These are phyloP conservation scores for Galeopterus variegatus DNA, from an alignment of 2,113 vertebrate genomes.

Conservation along the genomic window DNA sequence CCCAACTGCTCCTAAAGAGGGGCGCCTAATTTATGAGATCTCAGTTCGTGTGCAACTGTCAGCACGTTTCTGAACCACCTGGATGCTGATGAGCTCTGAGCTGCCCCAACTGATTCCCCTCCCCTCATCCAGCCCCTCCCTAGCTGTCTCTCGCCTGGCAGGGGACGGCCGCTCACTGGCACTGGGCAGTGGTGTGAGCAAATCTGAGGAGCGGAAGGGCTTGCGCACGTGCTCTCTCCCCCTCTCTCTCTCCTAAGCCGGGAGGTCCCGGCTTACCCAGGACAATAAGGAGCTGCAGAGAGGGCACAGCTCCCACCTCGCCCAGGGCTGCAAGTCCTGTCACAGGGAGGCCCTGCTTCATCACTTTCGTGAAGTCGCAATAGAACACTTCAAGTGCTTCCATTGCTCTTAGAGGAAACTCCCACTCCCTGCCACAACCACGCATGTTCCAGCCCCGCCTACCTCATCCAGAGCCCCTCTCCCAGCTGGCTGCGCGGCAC, in stretches of 20 bases:
- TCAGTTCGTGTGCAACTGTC: slow-evolving; percentile 74
- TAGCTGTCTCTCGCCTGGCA: background rate
- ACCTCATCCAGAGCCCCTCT: background rate
- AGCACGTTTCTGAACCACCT: slow-evolving; percentile 76
- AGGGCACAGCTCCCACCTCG: background rate
- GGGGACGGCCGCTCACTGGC: background rate
- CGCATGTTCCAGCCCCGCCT: background rate
- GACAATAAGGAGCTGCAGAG: background rate
- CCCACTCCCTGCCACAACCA: background rate
- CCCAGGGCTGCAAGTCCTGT: background rate
- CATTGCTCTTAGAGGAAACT: background rate
- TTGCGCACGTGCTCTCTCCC: background rate
- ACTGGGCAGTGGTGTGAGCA: background rate
- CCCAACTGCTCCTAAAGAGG: background rate
- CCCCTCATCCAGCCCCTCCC: background rate
- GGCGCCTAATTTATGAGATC: slow-evolving; percentile 73
- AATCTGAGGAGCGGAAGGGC: background rate
- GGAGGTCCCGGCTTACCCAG: too few species aligned
- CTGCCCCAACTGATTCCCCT: background rate
- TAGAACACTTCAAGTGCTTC: background rate
- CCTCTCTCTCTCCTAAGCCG: background rate
- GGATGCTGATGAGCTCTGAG: background rate
- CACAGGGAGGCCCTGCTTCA: background rate
- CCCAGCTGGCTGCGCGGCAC: background rate
- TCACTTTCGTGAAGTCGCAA: background rate